These are phyloP conservation scores for Platyscapa corneri DNA, from an alignment of 1,140 invertebrate species.

Conservation along the genomic window DNA sequence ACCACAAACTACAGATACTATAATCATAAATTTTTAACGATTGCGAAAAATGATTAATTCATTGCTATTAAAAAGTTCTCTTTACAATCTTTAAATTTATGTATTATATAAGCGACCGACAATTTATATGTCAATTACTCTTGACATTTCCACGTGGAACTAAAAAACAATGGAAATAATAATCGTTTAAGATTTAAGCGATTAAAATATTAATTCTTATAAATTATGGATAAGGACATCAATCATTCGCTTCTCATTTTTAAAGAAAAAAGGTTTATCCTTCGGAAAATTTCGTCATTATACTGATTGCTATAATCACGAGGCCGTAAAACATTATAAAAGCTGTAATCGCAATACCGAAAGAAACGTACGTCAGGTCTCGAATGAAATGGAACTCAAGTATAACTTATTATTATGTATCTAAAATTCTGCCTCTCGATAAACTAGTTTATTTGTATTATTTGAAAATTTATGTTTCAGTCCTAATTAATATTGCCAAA, in stretches of 20 bases:
- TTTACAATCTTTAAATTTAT: not conserved
- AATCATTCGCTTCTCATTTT: conserved; percentile 32
- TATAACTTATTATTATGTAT: no score
- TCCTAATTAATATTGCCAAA: no score
- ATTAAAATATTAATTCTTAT: conserved; percentile 25
- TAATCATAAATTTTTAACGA: conserved; percentile 4
- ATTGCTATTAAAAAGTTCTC: not conserved
- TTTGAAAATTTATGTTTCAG: no score
- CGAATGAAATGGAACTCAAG: no score
- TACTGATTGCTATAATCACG: no score
- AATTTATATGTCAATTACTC: conserved; percentile 13
- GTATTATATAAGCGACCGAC: not conserved
- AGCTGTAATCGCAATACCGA: no score
- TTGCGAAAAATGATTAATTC: not conserved
- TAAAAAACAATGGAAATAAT: conserved; percentile 30
- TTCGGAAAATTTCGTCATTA: no score
- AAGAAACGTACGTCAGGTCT: no score
- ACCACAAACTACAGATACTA: not conserved
- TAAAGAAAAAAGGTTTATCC: not conserved
- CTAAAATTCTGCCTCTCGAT: no score
- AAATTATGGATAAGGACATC: conserved; percentile 39
- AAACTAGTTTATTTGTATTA: no score
- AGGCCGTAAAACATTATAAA: no score
- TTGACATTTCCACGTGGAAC: conserved; percentile 15
- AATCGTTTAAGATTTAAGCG: conserved; percentile 26